A percentile compares a stretch with the other conserved stretches of the same genome.
Evolutionary conservation across 2,113 vertebrate species (phyloP).

Genomic region (Verasper variegatus): DNA sequence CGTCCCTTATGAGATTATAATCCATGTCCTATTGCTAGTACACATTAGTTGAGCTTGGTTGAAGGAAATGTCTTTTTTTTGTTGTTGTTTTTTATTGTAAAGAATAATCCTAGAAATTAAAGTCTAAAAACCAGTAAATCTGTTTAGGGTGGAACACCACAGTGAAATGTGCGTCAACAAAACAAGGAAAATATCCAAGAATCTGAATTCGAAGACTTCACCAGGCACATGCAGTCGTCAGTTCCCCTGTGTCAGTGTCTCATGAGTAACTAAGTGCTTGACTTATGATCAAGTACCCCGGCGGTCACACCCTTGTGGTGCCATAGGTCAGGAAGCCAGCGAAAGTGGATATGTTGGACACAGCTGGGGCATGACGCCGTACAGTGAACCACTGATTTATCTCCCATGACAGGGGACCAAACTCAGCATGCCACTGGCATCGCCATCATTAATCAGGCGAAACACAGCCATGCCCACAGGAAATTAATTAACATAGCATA

Average conservation of each 20-base stretch:
- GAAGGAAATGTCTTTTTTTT: not conserved
- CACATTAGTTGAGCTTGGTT: not conserved
- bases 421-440: conserved; percentile 66
- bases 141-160: not conserved
- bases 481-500: conserved; percentile 80
- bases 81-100: not conserved
- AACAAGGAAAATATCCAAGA: not conserved
- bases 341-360: conserved; percentile 68
- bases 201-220: not conserved
- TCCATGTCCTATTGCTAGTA: not conserved
- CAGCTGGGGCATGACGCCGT: conserved; percentile 63
- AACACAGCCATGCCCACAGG: conserved; percentile 61
- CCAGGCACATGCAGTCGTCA: conserved; percentile 9
- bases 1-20: not conserved
- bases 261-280: conserved; percentile 17
- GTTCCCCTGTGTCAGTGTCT: conserved; percentile 7
- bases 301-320: conserved; percentile 37
- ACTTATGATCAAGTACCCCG: conserved; percentile 46
- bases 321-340: conserved; percentile 56
- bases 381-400: conserved; percentile 73
- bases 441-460: conserved; percentile 77
- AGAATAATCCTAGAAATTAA: not conserved
- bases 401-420: conserved; percentile 63
- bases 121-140: not conserved
- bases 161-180: not conserved